Percentiles rank a stretch among this genome's conserved stretches.
These are phyloP conservation scores for Uloborus diversus DNA, from an alignment of 1,140 invertebrate genomes.

Conservation along the genomic window DNA sequence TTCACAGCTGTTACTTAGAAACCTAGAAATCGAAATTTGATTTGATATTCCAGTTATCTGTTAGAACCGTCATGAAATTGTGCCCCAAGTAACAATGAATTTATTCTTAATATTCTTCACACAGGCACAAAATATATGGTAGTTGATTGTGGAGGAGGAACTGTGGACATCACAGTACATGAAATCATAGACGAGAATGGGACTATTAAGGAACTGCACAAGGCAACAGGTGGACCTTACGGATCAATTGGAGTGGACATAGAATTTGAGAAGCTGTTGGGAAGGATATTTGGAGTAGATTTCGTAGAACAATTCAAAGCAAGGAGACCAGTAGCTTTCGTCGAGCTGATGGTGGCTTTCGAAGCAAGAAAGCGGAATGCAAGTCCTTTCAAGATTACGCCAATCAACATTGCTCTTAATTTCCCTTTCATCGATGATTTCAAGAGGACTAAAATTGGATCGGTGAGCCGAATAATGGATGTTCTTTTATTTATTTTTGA, in stretches of 20 bases:
- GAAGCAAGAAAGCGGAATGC: conserved; percentile 72
- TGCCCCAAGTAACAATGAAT: too few species aligned
- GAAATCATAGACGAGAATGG: conserved; percentile 67
- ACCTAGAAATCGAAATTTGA: too few species aligned
- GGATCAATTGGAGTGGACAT: conserved; percentile 70
- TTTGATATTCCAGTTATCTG: too few species aligned
- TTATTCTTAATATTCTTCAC: too few species aligned
- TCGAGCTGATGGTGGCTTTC: conserved; percentile 72
- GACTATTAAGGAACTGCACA: conserved; percentile 70
- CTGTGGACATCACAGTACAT: conserved; percentile 74
- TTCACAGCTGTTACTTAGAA: too few species aligned
- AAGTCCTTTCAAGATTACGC: conserved; percentile 66
- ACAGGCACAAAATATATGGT: conserved; percentile 71
- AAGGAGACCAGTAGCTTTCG: conserved; percentile 70
- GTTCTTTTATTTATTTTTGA: too few species aligned
- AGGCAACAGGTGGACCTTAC: conserved; percentile 71
- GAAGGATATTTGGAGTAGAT: conserved; percentile 69
- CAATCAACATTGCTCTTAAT: conserved; percentile 71
- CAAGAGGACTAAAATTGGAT: conserved; percentile 67
- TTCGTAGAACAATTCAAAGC: conserved; percentile 69
- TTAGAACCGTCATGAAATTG: too few species aligned
- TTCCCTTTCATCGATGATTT: conserved; percentile 73
- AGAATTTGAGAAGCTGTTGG: conserved; percentile 70
- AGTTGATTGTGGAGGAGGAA: conserved; percentile 74
- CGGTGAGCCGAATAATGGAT: too few species aligned